These are phyloP conservation scores for Oreochromis spilurus DNA, from an alignment of 2,113 vertebrate genomes.

Conservation along the genomic window DNA sequence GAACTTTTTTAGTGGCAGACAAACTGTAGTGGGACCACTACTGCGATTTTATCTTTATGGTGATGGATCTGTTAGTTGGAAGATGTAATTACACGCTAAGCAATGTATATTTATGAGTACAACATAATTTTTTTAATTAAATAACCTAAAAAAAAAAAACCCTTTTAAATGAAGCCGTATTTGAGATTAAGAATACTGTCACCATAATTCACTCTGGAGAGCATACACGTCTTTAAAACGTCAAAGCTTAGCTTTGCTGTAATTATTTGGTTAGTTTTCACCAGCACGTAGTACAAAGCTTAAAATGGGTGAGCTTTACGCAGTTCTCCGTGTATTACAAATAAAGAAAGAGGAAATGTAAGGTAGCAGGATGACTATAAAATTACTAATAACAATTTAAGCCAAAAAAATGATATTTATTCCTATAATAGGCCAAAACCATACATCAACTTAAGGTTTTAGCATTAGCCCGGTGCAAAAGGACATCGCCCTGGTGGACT, in stretches of 20 bases:
- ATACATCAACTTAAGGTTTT: not conserved
- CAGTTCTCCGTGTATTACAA: not conserved
- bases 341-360: not conserved
- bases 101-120: not conserved
- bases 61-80: not conserved
- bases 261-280: not conserved
- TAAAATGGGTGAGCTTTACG: not conserved
- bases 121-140: not conserved
- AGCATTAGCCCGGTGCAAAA: not conserved
- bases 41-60: not conserved
- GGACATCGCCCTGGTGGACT: accelerated
- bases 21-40: not conserved
- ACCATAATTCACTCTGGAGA: not conserved
- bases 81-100: not conserved
- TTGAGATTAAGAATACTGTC: not conserved
- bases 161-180: not conserved
- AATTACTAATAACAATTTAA: not conserved
- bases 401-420: accelerated
- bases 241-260: not conserved
- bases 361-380: not conserved
- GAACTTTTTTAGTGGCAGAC: not conserved
- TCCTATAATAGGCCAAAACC: not conserved
- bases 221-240: not conserved
- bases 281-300: not conserved
- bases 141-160: accelerated